Evolutionary conservation across 2,888 invertebrate genomes (phyloP), one percentile per base, ranked within the genome.

Genomic region (Druceiella hillmani): DNA sequence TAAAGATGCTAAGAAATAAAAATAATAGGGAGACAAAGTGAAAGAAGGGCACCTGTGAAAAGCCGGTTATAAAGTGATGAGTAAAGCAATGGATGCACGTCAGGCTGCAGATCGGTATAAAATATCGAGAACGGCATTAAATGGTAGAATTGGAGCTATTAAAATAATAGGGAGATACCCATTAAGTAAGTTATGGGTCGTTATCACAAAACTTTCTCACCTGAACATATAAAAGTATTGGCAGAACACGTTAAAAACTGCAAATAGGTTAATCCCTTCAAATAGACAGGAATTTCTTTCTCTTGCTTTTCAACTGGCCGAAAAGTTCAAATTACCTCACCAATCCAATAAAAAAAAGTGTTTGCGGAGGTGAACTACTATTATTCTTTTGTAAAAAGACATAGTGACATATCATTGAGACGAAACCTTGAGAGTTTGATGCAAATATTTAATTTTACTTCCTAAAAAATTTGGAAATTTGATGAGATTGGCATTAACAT

Each of bases 41-140:
- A 47, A 46, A 34, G 46, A 44, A 22, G 34, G 29, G 12, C n/a
- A 45, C 26, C 45, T 45, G 41, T 34, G 28, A 29, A 42, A 30
- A 38, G 41, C 39, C 22, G 37, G 44, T 12, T 24, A 46, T 34
- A 44, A 45, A 38, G 48, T 46, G 6, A 16, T 25, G 26, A 33
- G n/a, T 43, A 39, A 43, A n/a, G 29, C 46, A 31, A 45, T 47
- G 43, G 43, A 44, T 47, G 36, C 35, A 27, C 33, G n/a, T n/a
- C n/a, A n/a, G n/a, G n/a, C n/a, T n/a, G n/a, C n/a, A n/a, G n/a
- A n/a, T n/a, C n/a, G 37, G 30, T 32, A 17, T 34, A 38, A 38
- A 38, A 36, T 44, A 38, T 39, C 44, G n/a, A 16, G 30, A 39
- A 36, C 39, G 38, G 36, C 40, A 14, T 17, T 34, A 15, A 39